Base-by-base conservation (phyloP, 2,113 vertebrate genomes). In the Tetraodon nigroviridis region DNA sequence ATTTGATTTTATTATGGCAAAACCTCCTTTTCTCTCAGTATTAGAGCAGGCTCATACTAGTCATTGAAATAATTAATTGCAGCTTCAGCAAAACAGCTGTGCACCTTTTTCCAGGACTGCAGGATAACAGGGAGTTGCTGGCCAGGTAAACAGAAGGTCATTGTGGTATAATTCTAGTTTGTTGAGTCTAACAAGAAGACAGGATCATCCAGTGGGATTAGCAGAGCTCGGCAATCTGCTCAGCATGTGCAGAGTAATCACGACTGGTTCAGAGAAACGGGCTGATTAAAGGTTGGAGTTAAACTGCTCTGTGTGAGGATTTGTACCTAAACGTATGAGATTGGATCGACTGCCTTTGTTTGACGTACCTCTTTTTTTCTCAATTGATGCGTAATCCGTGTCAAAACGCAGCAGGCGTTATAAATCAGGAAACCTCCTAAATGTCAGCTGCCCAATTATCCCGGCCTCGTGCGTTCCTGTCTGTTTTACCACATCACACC, bases 151-250 rank as follows among this genome's bases (percentile, higher is more conserved):
- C 73, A 61, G 83, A 77, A 85, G 78, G 80, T 85, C 80, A 73
- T 42, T 49, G 78, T 53, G 45, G 20, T 79, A 54, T 71, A 65
- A 79, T 69, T 81, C 21, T 49, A 75, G 64, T 75, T 58, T 61
- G 72, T 80, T 70, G 73, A 73, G 56, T 69, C 67, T 55, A 76
- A 81, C 74, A 71, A 72, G 69, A 61, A 65, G 69, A 67, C 74
- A 51, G 78, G 78, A 79, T 83, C 66, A 80, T 79, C 82, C 74
- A 73, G 56, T 41, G 61, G 80, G 76, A 83, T 81, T 79, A 79
- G 51, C 10, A 20, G 58, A 57, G 68, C 40, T 37, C 52, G 58
- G 56, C 67, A 80, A 80, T 84, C 82, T 84, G 77, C 55, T 61
- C 52, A 84, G 71, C 69, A 51, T 68, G 66, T 71, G 64, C 74